Conservation (phyloP, 2,113 vertebrate species). For the Grallaria varia region DNA sequence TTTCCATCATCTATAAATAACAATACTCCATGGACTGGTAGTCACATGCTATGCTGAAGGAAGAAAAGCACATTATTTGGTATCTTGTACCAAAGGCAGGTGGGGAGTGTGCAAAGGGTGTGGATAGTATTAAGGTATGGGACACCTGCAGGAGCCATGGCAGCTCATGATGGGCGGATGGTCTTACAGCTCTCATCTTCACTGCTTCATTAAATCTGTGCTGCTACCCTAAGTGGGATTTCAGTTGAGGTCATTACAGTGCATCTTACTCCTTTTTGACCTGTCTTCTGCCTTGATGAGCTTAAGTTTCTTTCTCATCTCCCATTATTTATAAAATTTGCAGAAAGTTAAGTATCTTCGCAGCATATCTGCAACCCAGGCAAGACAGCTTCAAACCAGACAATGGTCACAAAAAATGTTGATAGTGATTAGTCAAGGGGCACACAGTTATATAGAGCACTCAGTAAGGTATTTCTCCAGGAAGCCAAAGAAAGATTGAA, state of each 20-base stretch:
- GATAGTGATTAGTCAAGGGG: not conserved
- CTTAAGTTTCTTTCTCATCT: not conserved
- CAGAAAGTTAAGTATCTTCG: not conserved
- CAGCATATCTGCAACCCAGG: not conserved
- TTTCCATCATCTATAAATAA: not conserved
- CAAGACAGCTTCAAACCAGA: not conserved
- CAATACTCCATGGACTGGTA: not conserved
- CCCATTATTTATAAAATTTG: not conserved
- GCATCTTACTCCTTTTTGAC: not conserved
- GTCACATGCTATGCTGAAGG: not conserved
- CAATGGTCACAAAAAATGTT: not conserved
- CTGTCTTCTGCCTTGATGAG: not conserved
- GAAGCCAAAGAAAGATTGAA: not conserved
- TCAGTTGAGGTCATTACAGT: rapidly evolving
- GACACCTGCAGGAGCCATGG: not conserved
- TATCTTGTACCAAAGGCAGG: not conserved
- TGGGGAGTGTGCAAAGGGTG: not conserved
- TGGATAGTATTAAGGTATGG: not conserved
- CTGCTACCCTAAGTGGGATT: not conserved
- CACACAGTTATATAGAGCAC: not conserved
- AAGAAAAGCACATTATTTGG: not conserved
- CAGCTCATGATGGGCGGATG: not conserved
- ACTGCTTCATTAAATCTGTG: not conserved
- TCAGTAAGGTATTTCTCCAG: not conserved
- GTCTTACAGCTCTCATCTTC: not conserved